Evolutionary conservation across 2,113 vertebrate species (phyloP), one percentile per base, ranked within the genome.

Genomic region (Barbus barbus): DNA sequence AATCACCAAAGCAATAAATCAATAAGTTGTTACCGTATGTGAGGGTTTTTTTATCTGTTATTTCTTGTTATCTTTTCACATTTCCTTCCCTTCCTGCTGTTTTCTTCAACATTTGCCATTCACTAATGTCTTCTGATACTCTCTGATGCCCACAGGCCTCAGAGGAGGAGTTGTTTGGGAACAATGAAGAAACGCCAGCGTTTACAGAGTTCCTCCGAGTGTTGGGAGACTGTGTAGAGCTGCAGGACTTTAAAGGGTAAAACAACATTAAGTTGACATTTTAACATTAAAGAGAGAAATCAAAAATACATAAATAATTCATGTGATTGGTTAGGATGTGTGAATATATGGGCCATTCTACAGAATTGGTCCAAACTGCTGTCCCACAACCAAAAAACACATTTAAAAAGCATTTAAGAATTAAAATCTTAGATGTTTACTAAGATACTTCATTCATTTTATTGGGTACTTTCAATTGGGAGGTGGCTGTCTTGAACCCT

Each of bases 191-290:
- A 87, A 97, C 96, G 1, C 26, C 93, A 3, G 96, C 96, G 28
- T 98, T 98, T 92, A 93, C 91, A 36, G 96, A 95, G 88, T 99
- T 99, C 87, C 90, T 99, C 26, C 91, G 88, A 83, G 93, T 97
- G 83, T 91, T 99, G 58, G 97, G 97, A 81, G 96, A 98, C 86
- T 97, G 95, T 0, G 93, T 99, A 87, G 95, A 95, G 0, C 95
- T 99, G 22, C 96, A 98, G 92, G 96, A 99, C 91, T 99, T 99
- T 85, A 97, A 95, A 92, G 97, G 97, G 97, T 98, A 85, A 92
- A 92, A 1, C n/a, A n/a, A n/a, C n/a, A n/a, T n/a, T n/a, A n/a
- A n/a, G n/a, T n/a, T n/a, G n/a, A n/a, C n/a, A n/a, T n/a, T n/a
- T n/a, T n/a, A n/a, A n/a, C 2, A 24, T 9, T 13, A 71, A 12